Evolutionary conservation across 2,797 vertebrate species (phyloP).

Genomic region (Hyperoplus immaculatus): DNA sequence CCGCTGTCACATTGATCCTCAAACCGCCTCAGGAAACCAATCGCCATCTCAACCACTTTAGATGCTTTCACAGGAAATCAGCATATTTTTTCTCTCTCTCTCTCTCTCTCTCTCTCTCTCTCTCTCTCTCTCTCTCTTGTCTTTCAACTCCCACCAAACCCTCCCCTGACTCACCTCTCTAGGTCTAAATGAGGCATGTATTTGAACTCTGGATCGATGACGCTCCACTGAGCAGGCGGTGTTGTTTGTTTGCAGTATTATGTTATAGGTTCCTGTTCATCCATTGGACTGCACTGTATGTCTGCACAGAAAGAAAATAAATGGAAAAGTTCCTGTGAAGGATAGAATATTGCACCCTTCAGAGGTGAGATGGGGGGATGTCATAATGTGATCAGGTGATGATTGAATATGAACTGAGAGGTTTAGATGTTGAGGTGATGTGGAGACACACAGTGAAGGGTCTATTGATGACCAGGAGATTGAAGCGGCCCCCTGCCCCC

Average conservation of each 20-base stretch:
- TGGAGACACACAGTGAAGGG: conserved; percentile 15
- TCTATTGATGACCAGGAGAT: conserved; percentile 47
- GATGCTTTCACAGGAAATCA: conserved; percentile 72
- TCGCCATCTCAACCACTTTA: conserved; percentile 66
- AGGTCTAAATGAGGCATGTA: conserved; percentile 55
- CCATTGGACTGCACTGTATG: neutral
- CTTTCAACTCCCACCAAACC: conserved; percentile 12
- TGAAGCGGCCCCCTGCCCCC: conserved; percentile 46
- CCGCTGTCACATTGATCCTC: conserved; percentile 70
- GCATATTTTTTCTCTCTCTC: conserved; percentile 12
- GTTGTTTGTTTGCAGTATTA: conserved; percentile 34
- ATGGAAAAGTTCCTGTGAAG: neutral
- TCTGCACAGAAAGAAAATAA: neutral
- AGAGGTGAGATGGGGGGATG: conserved; percentile 4
- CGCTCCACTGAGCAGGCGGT: conserved; percentile 32
- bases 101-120: conserved; percentile 11
- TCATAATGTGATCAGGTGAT: conserved; percentile 5
- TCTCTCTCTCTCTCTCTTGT: conserved; percentile 24
- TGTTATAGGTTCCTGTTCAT: conserved; percentile 23
- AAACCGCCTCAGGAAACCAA: conserved; percentile 70
- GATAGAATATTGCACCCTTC: conserved; percentile 15
- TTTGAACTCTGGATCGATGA: conserved; percentile 68
- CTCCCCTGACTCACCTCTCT: conserved; percentile 30
- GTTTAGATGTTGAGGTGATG: conserved; percentile 24
- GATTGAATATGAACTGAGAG: neutral